Base-by-base conservation (phyloP, 35 echinoderm and acorn worm species). In the Acanthaster planci region DNA sequence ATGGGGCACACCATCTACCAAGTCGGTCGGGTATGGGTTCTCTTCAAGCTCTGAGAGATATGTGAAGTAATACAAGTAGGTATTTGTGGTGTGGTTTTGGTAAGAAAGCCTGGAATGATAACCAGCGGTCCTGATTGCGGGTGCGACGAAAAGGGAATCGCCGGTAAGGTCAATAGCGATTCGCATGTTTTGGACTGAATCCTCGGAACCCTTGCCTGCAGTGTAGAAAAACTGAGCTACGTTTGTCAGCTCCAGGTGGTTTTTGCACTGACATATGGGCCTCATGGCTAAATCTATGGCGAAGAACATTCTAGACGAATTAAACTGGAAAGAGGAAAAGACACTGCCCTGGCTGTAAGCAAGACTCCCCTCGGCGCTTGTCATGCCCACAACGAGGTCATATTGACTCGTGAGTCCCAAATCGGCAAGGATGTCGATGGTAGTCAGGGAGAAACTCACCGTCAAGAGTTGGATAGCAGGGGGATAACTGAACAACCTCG, bases 361-460 rank as follows among this genome's bases (percentile, higher is more conserved):
- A 26, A 84, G 67, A 12, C 21, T 32, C n/a, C 77, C 79, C 34
- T 89, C 87, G 59, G 67, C 87, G 51, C 35, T 82, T 67, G 83
- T 89, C 18, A 84, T 1, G 12, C 87, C 87, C 15, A 36, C 26
- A 1, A 89, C n/a, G 34, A 89, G 21, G 72, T 89, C 87, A 59
- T 89, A 89, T 37, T 89, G 87, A 27, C 44, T 27, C 7, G 52
- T 7, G 1, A 64, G 37, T 17, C 21, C 0, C 7, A 29, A 37
- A 23, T 82, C 15, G 8, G 19, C 36, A 22, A 51, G 44, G 17
- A 38, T 76, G 50, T 23, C 35, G 38, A 23, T 56, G 52, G 22
- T 18, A 80, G 27, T 8, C 53, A 19, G 87, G 16, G 38, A 89
- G 29, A 68, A 89, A 89, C n/a, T 84, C 39, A 8, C 80, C 87